Evolutionary conservation across 2,888 invertebrate species (phyloP), one percentile per base, ranked within the genome.

Genomic region (Beris morrisii): DNA sequence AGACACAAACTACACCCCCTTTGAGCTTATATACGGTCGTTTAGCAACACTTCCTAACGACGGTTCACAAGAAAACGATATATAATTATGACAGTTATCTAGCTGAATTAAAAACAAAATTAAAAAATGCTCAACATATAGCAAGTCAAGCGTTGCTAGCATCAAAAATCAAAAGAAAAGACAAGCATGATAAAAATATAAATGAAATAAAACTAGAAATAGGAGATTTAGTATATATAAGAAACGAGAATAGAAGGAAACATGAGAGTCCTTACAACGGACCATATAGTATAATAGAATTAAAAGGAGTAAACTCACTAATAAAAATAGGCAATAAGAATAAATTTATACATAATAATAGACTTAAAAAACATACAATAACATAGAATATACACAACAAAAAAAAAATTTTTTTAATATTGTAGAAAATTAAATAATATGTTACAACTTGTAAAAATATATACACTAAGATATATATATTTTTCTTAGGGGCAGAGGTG

Each of bases 191-290:
- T 5, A 46, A 54, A 13, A 38, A 54, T n/a, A 43, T 13, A 9
- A 64, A 64, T 44, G 53, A 45, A 48, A 1, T 44, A 22, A 64
- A 43, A 38, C 4, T 54, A 44, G 28, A 52, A 54, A 13, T 64
- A 28, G 45, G 54, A 12, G 32, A 28, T 5, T 54, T 15, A 4
- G 3, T 55, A 28, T n/a, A 4, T 13, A 43, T 52, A 53, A 52
- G n/a, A 11, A 38, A 22, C 22, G 22, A 22, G 3, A 22, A 3
- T 22, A 22, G 3, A 22, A 22, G 22, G 3, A 22, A 22, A 22
- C 22, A 22, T 3, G 22, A 22, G 3, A 22, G 22, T 22, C 22
- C 22, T 2, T 22, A 22, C 3, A 12, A 45, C 5, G 44, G 38
- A 13, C 13, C 32, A 53, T 50, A 15, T n/a, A 63, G 13, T 1